Conservation (phyloP, 2,888 invertebrate species). For the Stictocephala bisonia region DNA sequence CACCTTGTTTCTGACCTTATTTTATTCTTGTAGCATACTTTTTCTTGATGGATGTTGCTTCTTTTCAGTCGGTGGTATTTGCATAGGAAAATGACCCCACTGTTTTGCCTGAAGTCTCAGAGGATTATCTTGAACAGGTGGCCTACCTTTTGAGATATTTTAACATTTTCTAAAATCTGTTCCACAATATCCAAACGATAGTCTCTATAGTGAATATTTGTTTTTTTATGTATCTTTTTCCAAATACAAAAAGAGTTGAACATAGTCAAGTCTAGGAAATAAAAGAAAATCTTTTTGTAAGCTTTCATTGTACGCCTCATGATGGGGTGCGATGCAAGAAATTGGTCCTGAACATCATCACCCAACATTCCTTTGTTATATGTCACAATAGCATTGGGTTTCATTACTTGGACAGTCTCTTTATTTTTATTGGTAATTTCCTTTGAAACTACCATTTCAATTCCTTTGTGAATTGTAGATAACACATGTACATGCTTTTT, state of each 20-base stretch:
- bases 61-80: background rate
- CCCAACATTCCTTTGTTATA: slow-evolving; percentile 36
- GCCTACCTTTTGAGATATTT: background rate
- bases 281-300: slow-evolving; percentile 28
- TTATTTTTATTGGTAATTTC: background rate
- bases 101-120: background rate
- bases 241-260: slow-evolving; percentile 11
- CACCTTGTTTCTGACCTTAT: background rate
- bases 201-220: slow-evolving; percentile 8
- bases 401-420: background rate
- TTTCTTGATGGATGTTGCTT: background rate
- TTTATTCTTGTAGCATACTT: background rate
- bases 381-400: background rate
- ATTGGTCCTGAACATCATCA: slow-evolving; percentile 15
- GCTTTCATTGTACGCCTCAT: background rate
- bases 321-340: background rate
- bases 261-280: slow-evolving; percentile 18
- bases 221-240: background rate
- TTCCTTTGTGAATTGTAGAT: slow-evolving; percentile 4
- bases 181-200: background rate
- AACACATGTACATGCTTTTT: background rate
- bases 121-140: background rate
- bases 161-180: background rate
- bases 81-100: background rate
- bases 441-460: background rate